A percentile compares a stretch with the other conserved stretches of the same genome.
These are phyloP conservation scores for Rosalia funebris DNA, from an alignment of 2,888 invertebrate species.

Conservation along the genomic window DNA sequence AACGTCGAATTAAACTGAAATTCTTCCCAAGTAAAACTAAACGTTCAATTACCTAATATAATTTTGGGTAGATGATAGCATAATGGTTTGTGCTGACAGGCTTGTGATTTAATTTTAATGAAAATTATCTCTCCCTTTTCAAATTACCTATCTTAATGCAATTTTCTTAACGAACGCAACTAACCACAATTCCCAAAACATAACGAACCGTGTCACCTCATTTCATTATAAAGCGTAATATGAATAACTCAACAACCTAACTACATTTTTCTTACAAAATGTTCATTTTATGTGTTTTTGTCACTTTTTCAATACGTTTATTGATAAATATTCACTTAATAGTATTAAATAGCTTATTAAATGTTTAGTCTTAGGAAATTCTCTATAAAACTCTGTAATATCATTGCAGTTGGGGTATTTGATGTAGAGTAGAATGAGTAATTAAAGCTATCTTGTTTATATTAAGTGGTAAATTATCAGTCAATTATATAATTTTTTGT, in stretches of 20 bases:
- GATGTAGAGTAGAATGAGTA: too few species aligned
- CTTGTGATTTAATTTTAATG: conserved; percentile 55
- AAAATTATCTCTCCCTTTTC: conserved; percentile 50
- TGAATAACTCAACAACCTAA: not conserved
- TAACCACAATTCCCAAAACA: conserved; percentile 45
- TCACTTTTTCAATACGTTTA: not conserved
- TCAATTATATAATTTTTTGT: too few species aligned
- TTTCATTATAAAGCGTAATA: conserved; percentile 5
- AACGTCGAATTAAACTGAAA: too few species aligned
- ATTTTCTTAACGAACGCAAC: conserved; percentile 55
- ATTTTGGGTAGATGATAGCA: conserved; percentile 11
- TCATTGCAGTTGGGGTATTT: too few species aligned
- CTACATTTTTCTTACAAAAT: too few species aligned
- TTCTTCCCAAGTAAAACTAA: not conserved
- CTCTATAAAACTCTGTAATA: too few species aligned
- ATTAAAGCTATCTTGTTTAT: too few species aligned
- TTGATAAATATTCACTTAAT: not conserved
- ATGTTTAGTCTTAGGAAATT: not conserved
- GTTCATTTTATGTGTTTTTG: too few species aligned
- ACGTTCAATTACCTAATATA: conserved; percentile 1
- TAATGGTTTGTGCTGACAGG: conserved; percentile 21
- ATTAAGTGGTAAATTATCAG: too few species aligned
- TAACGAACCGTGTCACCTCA: conserved; percentile 23
- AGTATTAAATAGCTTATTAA: not conserved
- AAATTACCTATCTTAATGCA: conserved; percentile 55